These are phyloP conservation scores for Antennarius maculatus DNA, from an alignment of 2,797 vertebrate genomes.

Conservation along the genomic window DNA sequence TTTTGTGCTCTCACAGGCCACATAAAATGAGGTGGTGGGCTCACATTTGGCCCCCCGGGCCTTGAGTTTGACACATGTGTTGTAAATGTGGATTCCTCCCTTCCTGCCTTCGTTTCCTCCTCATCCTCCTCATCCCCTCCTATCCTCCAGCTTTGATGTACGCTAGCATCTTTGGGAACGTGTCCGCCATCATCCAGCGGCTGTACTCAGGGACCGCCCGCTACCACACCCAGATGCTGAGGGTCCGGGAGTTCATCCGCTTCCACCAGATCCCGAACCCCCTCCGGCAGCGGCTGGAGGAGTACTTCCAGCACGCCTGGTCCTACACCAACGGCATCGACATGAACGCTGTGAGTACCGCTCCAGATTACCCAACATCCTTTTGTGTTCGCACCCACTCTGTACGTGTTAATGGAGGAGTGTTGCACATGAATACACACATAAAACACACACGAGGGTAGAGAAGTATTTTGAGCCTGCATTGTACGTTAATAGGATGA, in stretches of 20 bases:
- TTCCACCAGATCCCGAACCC: slow-evolving; percentile 93
- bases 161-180: slow-evolving; percentile 92
- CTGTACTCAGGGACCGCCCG: slow-evolving; percentile 90
- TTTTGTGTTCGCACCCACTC: slow-evolving; percentile 27
- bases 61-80: too few species aligned
- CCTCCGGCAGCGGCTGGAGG: slow-evolving; percentile 85
- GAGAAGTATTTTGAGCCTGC: slow-evolving; percentile 63
- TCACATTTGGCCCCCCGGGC: too few species aligned
- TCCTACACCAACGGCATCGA: slow-evolving; percentile 88
- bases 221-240: slow-evolving; percentile 91
- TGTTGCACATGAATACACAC: slow-evolving; percentile 37
- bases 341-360: slow-evolving; percentile 85
- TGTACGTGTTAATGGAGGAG: slow-evolving; percentile 25
- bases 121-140: background rate
- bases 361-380: background rate
- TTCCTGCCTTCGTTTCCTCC: background rate
- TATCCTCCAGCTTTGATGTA: slow-evolving; percentile 86
- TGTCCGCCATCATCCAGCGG: slow-evolving; percentile 91
- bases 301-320: slow-evolving; percentile 88
- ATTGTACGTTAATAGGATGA: slow-evolving; percentile 66
- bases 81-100: background rate
- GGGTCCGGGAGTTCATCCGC: slow-evolving; percentile 89
- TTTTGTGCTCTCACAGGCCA: too few species aligned
- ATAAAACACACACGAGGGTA: slow-evolving; percentile 31
- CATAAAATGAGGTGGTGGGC: too few species aligned